These are phyloP conservation scores for Sarcophaga rosellei DNA, from an alignment of 2,888 invertebrate genomes.

Conservation along the genomic window DNA sequence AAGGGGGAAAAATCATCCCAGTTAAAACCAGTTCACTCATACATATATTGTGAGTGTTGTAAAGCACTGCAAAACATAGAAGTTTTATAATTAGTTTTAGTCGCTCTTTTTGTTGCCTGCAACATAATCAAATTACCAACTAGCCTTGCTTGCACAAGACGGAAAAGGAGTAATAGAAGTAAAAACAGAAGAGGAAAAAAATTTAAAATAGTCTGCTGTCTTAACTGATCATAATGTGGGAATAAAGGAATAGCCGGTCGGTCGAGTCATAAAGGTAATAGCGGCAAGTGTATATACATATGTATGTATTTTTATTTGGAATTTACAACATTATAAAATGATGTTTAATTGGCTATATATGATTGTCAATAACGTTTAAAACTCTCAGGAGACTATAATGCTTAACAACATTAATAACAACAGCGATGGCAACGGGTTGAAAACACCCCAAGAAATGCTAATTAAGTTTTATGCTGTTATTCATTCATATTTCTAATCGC, in stretches of 20 bases:
- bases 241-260: not conserved
- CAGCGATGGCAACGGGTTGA: not conserved
- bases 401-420: not conserved
- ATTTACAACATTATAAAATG: not conserved
- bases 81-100: constrained; percentile 29
- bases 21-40: not conserved
- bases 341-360: not conserved
- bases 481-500: not conserved
- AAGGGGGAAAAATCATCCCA: not conserved
- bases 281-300: not conserved
- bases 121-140: constrained; percentile 34
- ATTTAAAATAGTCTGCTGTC: constrained; percentile 15
- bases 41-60: not conserved
- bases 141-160: not conserved
- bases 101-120: not conserved
- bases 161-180: not conserved
- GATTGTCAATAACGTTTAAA: not conserved
- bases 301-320: not conserved
- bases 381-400: not conserved
- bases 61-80: not conserved
- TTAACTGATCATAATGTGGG: not conserved
- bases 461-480: constrained; percentile 2
- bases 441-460: constrained; percentile 2
- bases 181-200: not conserved
- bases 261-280: not conserved